Base-by-base conservation (phyloP, 2,888 invertebrate species). In the Catocala sponsa region DNA sequence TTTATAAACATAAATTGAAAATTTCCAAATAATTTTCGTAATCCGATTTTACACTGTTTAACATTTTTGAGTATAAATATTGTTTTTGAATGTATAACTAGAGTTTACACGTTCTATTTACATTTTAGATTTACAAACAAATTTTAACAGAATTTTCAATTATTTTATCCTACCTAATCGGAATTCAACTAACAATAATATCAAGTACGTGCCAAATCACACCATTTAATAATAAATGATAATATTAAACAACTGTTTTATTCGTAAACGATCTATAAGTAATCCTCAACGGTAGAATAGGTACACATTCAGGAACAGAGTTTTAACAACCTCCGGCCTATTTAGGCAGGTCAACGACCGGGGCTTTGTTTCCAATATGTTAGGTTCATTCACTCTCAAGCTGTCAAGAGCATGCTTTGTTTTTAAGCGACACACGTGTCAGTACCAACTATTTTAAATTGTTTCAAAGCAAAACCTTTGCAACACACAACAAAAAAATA, bases 81-180 rank as follows among this genome's bases (percentile, higher is more conserved):
- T 78, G 75, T 78, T 69, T 73, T 74, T 61, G 54, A 78, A 74
- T 71, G 55, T 70, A 59, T 75, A 74, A 64, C 71, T 84, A 82
- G 59, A 59, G 74, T 78, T 75, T 67, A 77, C 62, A 73, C 57
- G 71, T 72, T 68, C 72, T 83, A 81, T 83, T 70, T 83, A 83
- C 84, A 83, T 58, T 75, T 74, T 71, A 79, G 66, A 67, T 70
- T 79, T 80, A 83, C 78, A 83, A 74, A 75, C 63, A 59, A 77
- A 78, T 73, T 46, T 59, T 79, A 80, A 83, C 79, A 68, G 65
- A 79, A 77, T 78, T 78, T 76, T 76, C 70, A 67, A 77, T 78
- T 69, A 74, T 81, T 71, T 73, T 74, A 78, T 65, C 83, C 83
- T 83, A 83, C 75, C 83, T 83, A 83, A 75, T 78, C 65, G 68